Evolutionary conservation across 2,113 vertebrate species (phyloP).

Genomic region (Nothoprocta pentlandii): DNA sequence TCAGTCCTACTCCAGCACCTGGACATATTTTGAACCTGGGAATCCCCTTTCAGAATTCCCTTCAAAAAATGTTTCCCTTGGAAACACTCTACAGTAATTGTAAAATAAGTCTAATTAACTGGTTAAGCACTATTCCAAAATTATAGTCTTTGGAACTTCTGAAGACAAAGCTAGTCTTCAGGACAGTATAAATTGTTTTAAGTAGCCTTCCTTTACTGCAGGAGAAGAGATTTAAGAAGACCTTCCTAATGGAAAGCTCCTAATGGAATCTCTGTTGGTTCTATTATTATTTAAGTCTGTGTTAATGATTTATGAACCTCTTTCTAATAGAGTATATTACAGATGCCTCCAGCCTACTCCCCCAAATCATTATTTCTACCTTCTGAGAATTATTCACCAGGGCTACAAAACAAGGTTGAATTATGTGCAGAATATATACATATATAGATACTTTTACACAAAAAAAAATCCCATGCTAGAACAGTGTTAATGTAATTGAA

Average conservation of each 20-base stretch:
- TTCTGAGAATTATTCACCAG: background rate
- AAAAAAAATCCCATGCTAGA: background rate
- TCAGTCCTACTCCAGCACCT: background rate
- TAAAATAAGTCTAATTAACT: background rate
- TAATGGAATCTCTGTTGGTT: background rate
- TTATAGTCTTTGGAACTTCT: background rate
- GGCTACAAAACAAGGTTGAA: background rate
- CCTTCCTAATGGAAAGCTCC: background rate
- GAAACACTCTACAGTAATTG: background rate
- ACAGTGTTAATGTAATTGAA: background rate
- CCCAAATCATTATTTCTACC: background rate
- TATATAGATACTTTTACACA: background rate
- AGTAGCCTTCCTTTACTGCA: background rate
- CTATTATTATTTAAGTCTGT: background rate
- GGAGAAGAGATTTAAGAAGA: background rate
- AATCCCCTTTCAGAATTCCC: background rate
- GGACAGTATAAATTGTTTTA: background rate
- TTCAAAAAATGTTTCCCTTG: background rate
- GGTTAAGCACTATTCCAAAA: background rate
- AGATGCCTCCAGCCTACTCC: background rate
- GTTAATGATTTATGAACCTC: background rate
- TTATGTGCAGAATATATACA: background rate
- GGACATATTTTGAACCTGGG: background rate
- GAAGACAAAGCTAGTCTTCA: background rate
- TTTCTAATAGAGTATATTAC: background rate